Conservation (phyloP, 2,113 vertebrate species). For the Acinonyx jubatus region DNA sequence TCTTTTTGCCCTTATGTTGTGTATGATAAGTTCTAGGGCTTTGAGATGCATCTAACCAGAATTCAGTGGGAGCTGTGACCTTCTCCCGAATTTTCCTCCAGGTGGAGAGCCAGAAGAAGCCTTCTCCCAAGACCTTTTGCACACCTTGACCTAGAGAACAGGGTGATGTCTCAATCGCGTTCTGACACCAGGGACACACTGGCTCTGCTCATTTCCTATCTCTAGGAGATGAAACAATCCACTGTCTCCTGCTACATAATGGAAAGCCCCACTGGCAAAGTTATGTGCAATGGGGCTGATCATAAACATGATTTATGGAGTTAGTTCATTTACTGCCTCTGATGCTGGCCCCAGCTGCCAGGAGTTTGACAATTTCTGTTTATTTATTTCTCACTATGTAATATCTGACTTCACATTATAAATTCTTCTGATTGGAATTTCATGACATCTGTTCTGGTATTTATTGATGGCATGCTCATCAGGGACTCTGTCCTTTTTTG, state of each 20-base stretch:
- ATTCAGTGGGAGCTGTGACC: background rate
- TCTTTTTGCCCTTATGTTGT: background rate
- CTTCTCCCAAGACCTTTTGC: background rate
- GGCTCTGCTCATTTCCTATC: background rate
- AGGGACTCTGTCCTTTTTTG: background rate
- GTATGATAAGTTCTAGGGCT: background rate
- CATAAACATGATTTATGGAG: constrained; percentile 83
- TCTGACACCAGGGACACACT: background rate
- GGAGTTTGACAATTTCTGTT: constrained; percentile 85
- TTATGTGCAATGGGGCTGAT: constrained; percentile 21
- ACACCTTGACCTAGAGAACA: background rate
- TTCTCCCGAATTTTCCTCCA: background rate
- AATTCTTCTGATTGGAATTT: constrained; percentile 86
- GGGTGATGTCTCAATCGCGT: background rate
- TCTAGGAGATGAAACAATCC: background rate
- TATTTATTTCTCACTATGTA: constrained; percentile 85
- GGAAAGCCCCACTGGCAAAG: constrained; percentile 20
- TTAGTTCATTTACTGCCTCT: constrained; percentile 81
- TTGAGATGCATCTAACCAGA: background rate
- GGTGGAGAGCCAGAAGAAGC: background rate
- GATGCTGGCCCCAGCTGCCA: constrained; percentile 78
- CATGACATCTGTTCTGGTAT: constrained; percentile 80
- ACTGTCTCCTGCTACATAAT: background rate
- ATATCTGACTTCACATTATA: constrained; percentile 83
- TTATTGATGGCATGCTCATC: constrained; percentile 81